Conservation (phyloP, 2,888 invertebrate species). For the Drosophila putrida region DNA sequence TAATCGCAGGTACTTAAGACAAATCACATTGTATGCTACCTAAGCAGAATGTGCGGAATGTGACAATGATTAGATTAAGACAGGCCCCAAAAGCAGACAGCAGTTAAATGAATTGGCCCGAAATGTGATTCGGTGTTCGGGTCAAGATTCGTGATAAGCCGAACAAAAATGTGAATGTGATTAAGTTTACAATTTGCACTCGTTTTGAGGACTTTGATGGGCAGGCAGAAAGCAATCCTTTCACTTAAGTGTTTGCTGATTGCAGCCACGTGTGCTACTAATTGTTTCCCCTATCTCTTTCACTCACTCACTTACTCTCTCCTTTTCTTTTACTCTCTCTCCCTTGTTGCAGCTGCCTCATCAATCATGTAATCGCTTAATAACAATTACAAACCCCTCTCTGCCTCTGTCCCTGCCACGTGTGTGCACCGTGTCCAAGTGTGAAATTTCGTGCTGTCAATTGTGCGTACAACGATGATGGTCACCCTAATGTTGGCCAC, state of each 20-base stretch:
- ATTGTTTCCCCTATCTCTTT: not conserved
- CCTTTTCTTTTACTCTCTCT: not conserved
- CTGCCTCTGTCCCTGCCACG: slow-evolving; percentile 45
- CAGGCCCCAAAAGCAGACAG: slow-evolving; percentile 21
- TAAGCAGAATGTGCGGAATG: slow-evolving; percentile 70
- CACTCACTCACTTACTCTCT: not conserved
- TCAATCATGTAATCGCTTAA: slow-evolving; percentile 72
- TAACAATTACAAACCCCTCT: slow-evolving; percentile 57
- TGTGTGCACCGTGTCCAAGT: slow-evolving; percentile 56
- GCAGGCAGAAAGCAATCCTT: slow-evolving; percentile 22
- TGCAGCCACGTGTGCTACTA: slow-evolving; percentile 57
- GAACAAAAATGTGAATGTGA: slow-evolving; percentile 3
- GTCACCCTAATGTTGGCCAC: slow-evolving; percentile 55
- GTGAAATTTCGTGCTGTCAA: slow-evolving; percentile 72
- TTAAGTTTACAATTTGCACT: slow-evolving; percentile 6
- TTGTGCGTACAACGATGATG: slow-evolving; percentile 67
- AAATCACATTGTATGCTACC: slow-evolving; percentile 25
- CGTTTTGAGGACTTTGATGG: slow-evolving; percentile 1
- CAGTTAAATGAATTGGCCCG: slow-evolving; percentile 29
- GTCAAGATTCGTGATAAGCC: slow-evolving; percentile 51
- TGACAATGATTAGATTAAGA: slow-evolving; percentile 68
- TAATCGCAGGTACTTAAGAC: slow-evolving; percentile 33
- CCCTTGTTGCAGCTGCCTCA: slow-evolving; percentile 36
- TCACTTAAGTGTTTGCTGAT: slow-evolving; percentile 46
- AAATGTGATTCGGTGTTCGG: slow-evolving; percentile 19